Evolutionary conservation across 1,140 invertebrate species (phyloP), one percentile per base, ranked within the genome.

Genomic region (Calycopis cecrops): DNA sequence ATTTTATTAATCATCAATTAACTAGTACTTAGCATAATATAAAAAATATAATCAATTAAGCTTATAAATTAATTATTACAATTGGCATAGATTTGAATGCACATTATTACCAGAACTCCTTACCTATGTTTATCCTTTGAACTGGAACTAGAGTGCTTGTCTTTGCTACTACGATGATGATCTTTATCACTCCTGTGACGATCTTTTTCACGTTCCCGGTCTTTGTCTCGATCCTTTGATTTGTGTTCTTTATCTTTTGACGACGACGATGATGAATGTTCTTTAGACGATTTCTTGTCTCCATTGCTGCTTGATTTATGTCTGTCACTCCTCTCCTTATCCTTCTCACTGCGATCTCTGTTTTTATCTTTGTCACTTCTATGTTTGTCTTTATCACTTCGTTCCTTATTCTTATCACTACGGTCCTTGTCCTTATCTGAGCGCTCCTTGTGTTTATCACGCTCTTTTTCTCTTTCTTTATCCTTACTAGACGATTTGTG

Each of bases 401-500:
- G 48, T 16, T 51, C 49, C 12, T 44, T 53, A 12, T 40, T 40
- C 14, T n/a, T 18, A 38, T 70, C 67, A 50, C 60, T 55, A 38
- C 56, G 55, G 9, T 65, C 63, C 52, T 55, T 77, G 40, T 75
- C 70, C 58, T 90, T 90, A 56, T 92, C 90, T 49, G 90, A 90
- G 42, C 75, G 77, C 59, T 89, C 89, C 55, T 73, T 74, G 59
- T 85, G 89, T 57, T 88, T 89, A 59, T 83, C 85, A 90, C 82
- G 84, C 35, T 89, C 85, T 67, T 85, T 88, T 57, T 84, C 89
- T 57, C 88, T 89, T 56, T 89, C 83, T 58, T 89, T 89, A 64
- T 91, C 90, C 63, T 89, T 92, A 63, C 88, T 92, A 1, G 91
- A 92, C 33, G 91, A 92, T 59, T 92, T 93, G 67, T 91, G 90